These are phyloP conservation scores for Drosophila arawakana DNA, from an alignment of 1,140 invertebrate genomes.

Conservation along the genomic window DNA sequence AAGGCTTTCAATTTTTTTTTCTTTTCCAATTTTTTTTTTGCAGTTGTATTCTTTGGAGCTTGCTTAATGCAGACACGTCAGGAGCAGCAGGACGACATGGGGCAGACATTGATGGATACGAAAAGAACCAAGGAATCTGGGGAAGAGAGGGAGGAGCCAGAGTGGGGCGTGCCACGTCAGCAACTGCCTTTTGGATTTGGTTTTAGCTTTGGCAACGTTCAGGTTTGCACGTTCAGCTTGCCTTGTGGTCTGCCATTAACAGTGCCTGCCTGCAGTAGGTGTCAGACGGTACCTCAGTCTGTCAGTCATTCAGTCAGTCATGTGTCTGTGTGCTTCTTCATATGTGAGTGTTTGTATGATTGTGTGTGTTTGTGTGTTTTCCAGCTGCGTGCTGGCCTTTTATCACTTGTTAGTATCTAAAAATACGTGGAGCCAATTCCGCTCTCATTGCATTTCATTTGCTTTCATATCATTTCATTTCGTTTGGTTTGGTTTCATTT, in stretches of 20 bases:
- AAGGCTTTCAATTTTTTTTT: slow-evolving; percentile 75
- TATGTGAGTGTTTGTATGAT: slow-evolving; percentile 19
- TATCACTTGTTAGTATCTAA: slow-evolving; percentile 83
- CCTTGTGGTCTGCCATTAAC: slow-evolving; percentile 49
- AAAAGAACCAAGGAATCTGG: slow-evolving; percentile 7
- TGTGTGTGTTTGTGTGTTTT: slow-evolving; percentile 27
- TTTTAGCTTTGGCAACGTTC: slow-evolving; percentile 26
- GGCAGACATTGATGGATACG: slow-evolving; percentile 79
- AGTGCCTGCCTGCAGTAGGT: slow-evolving; percentile 39
- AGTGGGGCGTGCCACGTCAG: slow-evolving; percentile 77
- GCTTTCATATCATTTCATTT: slow-evolving; percentile 44
- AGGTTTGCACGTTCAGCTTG: slow-evolving; percentile 35
- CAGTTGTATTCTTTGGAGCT: slow-evolving; percentile 46
- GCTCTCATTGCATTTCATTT: slow-evolving; percentile 66
- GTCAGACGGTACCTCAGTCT: slow-evolving; percentile 60
- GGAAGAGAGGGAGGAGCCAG: not conserved
- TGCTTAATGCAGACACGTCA: slow-evolving; percentile 79
- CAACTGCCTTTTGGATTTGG: slow-evolving; percentile 40
- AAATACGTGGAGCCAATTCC: slow-evolving; percentile 79
- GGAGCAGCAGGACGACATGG: slow-evolving; percentile 69
- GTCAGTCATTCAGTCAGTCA: slow-evolving; percentile 60
- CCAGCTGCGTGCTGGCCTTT: slow-evolving; percentile 67
- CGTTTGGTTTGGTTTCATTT: slow-evolving; percentile 43
- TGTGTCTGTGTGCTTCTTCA: slow-evolving; percentile 3
- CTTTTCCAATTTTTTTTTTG: slow-evolving; percentile 35